Conservation (phyloP, 53 echinoderm and acorn worm species). For the Patiria pectinifera region DNA sequence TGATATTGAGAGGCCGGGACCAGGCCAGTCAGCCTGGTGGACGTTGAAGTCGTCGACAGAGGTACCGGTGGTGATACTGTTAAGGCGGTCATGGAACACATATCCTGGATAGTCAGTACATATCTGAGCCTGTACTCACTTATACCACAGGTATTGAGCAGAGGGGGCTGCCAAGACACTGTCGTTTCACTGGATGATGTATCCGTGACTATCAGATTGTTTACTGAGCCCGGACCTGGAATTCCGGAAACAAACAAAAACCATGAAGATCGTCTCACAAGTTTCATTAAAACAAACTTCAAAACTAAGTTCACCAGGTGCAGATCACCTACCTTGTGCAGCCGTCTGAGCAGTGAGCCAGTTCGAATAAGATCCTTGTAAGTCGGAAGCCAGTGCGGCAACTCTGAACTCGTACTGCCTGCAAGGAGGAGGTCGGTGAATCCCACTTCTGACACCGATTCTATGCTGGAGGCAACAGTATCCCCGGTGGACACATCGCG, state of each 20-base stretch:
- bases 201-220: background rate
- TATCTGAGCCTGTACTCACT: background rate
- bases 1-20: constrained; percentile 31
- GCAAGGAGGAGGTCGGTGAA: constrained; percentile 35
- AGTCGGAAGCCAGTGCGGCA: constrained; percentile 10
- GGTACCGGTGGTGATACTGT: background rate
- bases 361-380: constrained; percentile 16
- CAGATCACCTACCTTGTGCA: constrained; percentile 7
- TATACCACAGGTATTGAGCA: background rate
- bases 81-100: background rate
- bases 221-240: constrained; percentile 23
- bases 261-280: background rate
- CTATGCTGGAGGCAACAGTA: constrained; percentile 1
- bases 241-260: background rate
- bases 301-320: background rate
- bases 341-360: background rate
- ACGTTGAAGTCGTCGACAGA: background rate
- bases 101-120: background rate
- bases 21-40: constrained; percentile 20
- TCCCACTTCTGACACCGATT: constrained; percentile 24
- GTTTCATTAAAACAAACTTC: background rate
- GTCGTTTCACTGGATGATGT: background rate
- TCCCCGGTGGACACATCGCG: constrained; percentile 9
- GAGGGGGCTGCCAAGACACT: constrained; percentile 32
- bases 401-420: constrained; percentile 2